Conservation (phyloP, 2,113 vertebrate species). For the Corythaixoides concolor region DNA sequence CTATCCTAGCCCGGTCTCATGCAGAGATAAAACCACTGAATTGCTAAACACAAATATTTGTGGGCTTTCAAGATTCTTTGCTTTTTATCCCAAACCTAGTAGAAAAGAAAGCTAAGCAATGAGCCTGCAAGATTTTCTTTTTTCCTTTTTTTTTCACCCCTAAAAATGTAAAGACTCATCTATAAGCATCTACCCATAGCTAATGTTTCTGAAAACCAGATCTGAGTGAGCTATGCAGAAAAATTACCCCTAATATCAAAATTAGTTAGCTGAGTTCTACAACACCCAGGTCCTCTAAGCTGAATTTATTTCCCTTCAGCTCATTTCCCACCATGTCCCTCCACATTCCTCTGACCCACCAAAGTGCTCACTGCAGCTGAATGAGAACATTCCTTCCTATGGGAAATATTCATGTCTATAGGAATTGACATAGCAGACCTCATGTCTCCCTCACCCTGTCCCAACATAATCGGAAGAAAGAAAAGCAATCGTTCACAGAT, state of each 20-base stretch:
- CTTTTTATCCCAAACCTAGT: slow-evolving; percentile 48
- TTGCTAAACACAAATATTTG: slow-evolving; percentile 54
- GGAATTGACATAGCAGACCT: neutral
- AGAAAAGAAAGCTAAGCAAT: slow-evolving; percentile 46
- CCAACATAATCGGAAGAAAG: neutral
- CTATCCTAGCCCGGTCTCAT: slow-evolving; percentile 15
- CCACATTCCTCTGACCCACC: neutral
- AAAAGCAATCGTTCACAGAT: neutral
- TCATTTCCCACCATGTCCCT: neutral
- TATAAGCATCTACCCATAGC: neutral
- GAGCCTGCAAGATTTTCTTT: slow-evolving; percentile 15
- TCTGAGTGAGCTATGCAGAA: slow-evolving; percentile 10
- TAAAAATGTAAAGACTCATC: slow-evolving; percentile 16
- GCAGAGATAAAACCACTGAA: slow-evolving; percentile 63
- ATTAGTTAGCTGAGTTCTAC: neutral
- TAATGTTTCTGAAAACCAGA: slow-evolving; percentile 37
- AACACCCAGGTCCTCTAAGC: neutral
- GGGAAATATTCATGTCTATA: neutral
- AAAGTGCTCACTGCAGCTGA: neutral
- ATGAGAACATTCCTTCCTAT: neutral
- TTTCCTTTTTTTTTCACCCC: neutral
- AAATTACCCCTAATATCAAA: neutral
- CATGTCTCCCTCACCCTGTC: neutral
- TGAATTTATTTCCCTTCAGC: neutral
- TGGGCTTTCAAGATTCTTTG: slow-evolving; percentile 56